A percentile compares a stretch with the other conserved stretches of the same genome.
Conservation (phyloP, 2,113 vertebrate genomes). For the Hippocampus abdominalis region DNA sequence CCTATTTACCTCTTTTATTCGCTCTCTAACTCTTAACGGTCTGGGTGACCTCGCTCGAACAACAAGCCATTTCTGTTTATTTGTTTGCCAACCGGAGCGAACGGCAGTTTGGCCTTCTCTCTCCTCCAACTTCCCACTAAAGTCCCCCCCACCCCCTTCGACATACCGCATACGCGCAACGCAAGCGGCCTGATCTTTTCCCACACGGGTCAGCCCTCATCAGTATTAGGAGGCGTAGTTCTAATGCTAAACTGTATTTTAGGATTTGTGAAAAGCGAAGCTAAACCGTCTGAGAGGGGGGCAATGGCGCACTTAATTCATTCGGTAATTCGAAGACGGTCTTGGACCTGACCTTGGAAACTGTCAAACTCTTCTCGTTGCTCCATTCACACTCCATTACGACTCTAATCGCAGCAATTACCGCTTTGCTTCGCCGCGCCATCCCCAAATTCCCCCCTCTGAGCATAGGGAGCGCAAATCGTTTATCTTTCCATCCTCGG, state of each 20-base stretch:
- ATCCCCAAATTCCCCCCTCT: slow-evolving; percentile 31
- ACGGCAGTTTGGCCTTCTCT: slow-evolving; percentile 8
- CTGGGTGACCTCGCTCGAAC: slow-evolving; percentile 20
- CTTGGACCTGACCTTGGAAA: slow-evolving; percentile 54
- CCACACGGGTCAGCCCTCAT: slow-evolving; percentile 3
- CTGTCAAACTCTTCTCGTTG: slow-evolving; percentile 48
- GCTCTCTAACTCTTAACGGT: slow-evolving; percentile 23
- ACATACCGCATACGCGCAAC: slow-evolving; percentile 18
- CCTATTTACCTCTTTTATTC: slow-evolving; percentile 40
- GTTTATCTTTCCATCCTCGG: slow-evolving; percentile 36
- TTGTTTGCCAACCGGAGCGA: slow-evolving; percentile 27
- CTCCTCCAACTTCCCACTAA: slow-evolving; percentile 18
- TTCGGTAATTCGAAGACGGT: slow-evolving; percentile 30
- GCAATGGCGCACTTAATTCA: slow-evolving; percentile 32
- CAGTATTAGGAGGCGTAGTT: slow-evolving; percentile 20
- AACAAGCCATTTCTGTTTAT: slow-evolving; percentile 34
- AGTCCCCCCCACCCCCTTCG: slow-evolving; percentile 12
- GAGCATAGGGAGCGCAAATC: slow-evolving; percentile 30
- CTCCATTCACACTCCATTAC: slow-evolving; percentile 51
- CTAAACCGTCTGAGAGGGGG: slow-evolving; percentile 22
- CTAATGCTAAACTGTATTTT: slow-evolving; percentile 35
- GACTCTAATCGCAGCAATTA: slow-evolving; percentile 53
- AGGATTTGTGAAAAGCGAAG: not conserved
- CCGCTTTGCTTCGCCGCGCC: slow-evolving; percentile 45
- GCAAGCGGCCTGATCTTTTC: slow-evolving; percentile 4